Conservation (phyloP, 2,113 vertebrate genomes). For the Sisor rabdophorus region DNA sequence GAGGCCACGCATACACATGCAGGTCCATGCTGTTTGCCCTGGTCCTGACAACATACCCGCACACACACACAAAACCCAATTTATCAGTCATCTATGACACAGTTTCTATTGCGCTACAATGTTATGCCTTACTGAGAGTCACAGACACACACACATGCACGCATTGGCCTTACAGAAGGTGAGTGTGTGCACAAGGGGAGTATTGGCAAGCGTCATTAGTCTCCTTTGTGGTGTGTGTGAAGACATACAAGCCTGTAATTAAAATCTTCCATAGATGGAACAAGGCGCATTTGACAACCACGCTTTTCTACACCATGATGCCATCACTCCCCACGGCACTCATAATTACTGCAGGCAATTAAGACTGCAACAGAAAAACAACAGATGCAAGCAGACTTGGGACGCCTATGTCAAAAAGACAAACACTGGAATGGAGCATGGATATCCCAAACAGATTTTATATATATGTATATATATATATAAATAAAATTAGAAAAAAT, state of each 20-base stretch:
- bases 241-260: slow-evolving; percentile 53
- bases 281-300: slow-evolving; percentile 53
- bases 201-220: slow-evolving; percentile 34
- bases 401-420: background rate
- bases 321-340: slow-evolving; percentile 47
- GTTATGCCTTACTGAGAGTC: slow-evolving; percentile 37
- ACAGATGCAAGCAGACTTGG: slow-evolving; percentile 14
- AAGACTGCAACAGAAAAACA: slow-evolving; percentile 39
- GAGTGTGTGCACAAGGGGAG: slow-evolving; percentile 9
- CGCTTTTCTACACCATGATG: slow-evolving; percentile 40
- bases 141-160: slow-evolving; percentile 13
- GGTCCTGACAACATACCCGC: slow-evolving; percentile 15
- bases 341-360: slow-evolving; percentile 58
- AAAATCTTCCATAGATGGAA: slow-evolving; percentile 55
- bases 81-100: slow-evolving; percentile 24
- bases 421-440: background rate
- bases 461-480: too few species aligned
- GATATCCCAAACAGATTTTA: too few species aligned
- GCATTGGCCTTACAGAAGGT: slow-evolving; percentile 10
- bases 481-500: too few species aligned
- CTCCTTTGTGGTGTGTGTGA: slow-evolving; percentile 38
- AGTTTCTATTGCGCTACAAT: slow-evolving; percentile 15
- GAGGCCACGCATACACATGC: slow-evolving; percentile 15
- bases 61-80: slow-evolving; percentile 27
- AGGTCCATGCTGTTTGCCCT: slow-evolving; percentile 38